Evolutionary conservation across 2,888 invertebrate genomes (phyloP).

Genomic region (Frankliniella intonsa): DNA sequence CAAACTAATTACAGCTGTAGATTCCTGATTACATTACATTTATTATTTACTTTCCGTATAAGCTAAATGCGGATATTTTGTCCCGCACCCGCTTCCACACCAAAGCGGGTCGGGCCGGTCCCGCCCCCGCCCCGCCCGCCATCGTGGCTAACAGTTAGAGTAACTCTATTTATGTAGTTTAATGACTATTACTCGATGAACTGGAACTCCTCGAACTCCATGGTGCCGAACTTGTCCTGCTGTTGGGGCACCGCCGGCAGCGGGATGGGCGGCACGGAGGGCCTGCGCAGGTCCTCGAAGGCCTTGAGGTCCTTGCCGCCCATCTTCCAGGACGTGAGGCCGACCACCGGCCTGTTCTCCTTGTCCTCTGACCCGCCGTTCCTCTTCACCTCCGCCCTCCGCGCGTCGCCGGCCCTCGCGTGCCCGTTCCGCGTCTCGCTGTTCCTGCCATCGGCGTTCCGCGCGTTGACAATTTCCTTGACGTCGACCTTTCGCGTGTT

Average conservation of each 20-base stretch:
- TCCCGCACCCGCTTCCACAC: too few relatives aligned
- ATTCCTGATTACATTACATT: too few relatives aligned
- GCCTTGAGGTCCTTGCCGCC: conserved; percentile 3
- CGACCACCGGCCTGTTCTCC: conserved; percentile 7
- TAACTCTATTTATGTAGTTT: background rate
- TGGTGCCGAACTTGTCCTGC: conserved; percentile 4
- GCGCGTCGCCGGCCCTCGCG: background rate
- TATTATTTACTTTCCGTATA: too few relatives aligned
- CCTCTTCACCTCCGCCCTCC: background rate
- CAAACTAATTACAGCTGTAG: too few relatives aligned
- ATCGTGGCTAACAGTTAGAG: background rate
- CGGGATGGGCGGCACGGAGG: background rate
- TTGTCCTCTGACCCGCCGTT: background rate
- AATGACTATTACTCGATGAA: conserved; percentile 13
- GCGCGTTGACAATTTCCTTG: background rate
- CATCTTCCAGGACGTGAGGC: background rate
- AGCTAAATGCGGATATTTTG: too few relatives aligned
- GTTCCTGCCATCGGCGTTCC: too few relatives aligned
- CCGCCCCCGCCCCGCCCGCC: background rate
- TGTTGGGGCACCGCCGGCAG: background rate
- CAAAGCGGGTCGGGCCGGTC: background rate
- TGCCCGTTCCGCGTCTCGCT: too few relatives aligned
- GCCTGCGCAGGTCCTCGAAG: background rate
- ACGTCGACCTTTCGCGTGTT: background rate
- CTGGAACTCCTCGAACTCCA: conserved; percentile 18